These are phyloP conservation scores for Dasyurus viverrinus DNA, from an alignment of 2,113 vertebrate species.

Conservation along the genomic window DNA sequence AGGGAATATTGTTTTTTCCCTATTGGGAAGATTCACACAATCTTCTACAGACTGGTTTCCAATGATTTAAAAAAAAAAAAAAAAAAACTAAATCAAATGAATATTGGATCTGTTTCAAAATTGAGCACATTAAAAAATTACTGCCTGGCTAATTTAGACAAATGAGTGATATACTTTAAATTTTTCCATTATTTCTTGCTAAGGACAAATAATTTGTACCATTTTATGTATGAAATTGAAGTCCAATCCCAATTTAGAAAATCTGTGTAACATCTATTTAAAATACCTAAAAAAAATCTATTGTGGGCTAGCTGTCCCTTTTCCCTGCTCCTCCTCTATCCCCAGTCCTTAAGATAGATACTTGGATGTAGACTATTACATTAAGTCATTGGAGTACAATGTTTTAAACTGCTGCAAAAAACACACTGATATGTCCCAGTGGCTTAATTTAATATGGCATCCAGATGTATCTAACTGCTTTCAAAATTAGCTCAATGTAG, in stretches of 20 bases:
- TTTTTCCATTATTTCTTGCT: constrained; percentile 59
- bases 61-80: not conserved
- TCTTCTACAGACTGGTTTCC: constrained; percentile 33
- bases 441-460: not conserved
- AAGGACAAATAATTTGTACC: constrained; percentile 63
- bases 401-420: not conserved
- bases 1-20: constrained; percentile 8
- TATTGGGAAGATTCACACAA: constrained; percentile 46
- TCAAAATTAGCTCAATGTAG: not conserved
- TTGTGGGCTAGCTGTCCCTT: not conserved
- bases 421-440: not conserved
- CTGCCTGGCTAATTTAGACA: constrained; percentile 34
- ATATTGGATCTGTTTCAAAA: not conserved
- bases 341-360: not conserved
- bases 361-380: not conserved
- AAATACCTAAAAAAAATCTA: not conserved
- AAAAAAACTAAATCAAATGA: constrained; percentile 8
- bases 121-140: constrained; percentile 4
- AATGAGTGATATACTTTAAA: constrained; percentile 15
- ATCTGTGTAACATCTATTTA: not conserved
- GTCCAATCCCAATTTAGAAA: not conserved
- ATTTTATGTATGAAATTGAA: not conserved
- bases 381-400: not conserved
- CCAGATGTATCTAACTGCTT: not conserved
- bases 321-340: too few species aligned